Percentiles rank a stretch among this genome's conserved stretches.
These are phyloP conservation scores for Heliconius erato DNA, from an alignment of 2,888 invertebrate genomes.

Conservation along the genomic window DNA sequence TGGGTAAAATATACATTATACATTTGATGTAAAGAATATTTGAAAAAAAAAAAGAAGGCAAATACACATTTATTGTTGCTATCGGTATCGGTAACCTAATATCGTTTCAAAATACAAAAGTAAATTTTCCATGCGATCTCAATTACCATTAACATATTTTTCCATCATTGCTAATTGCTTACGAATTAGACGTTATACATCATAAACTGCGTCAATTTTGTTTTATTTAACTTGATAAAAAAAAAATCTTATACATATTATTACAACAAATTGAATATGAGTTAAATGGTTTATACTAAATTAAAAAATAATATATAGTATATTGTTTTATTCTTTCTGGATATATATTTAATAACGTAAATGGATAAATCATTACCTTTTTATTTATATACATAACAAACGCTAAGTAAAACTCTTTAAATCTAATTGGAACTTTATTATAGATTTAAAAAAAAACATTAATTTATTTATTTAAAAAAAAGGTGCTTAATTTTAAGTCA, in stretches of 20 bases:
- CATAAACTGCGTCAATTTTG: neutral
- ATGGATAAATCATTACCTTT: too few species aligned
- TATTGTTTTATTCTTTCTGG: too few species aligned
- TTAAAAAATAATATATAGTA: too few species aligned
- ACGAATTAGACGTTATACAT: neutral
- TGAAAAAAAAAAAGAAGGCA: neutral
- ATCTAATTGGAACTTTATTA: too few species aligned
- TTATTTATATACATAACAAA: too few species aligned
- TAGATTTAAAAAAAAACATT: too few species aligned
- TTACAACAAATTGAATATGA: neutral
- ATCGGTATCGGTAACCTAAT: constrained; percentile 3
- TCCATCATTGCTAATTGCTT: constrained; percentile 34
- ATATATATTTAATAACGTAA: too few species aligned
- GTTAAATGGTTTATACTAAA: too few species aligned
- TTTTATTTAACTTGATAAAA: neutral
- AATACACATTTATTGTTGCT: neutral
- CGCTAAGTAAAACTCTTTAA: too few species aligned
- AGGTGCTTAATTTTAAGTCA: too few species aligned
- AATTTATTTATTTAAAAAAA: too few species aligned
- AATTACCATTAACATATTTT: constrained; percentile 23
- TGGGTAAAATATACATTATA: neutral
- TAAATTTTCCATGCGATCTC: constrained; percentile 36
- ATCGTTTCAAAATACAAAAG: neutral
- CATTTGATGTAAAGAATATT: neutral
- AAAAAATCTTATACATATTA: neutral